phyloP scores from a whole-genome alignment of 1,140 invertebrate species.

The Drosophila leontia region DNA sequence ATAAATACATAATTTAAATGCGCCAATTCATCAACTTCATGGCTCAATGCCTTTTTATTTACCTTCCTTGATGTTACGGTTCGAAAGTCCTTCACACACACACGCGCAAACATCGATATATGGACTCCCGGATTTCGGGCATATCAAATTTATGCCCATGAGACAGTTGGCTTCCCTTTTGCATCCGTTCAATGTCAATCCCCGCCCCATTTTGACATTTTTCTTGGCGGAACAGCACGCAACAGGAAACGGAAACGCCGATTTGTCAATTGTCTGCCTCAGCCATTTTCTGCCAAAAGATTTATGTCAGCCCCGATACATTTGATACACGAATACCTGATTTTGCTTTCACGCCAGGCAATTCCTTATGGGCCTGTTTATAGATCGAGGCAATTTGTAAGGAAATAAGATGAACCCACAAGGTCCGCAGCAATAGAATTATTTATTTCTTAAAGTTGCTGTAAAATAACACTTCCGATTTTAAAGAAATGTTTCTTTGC shows the following conservation, averaged over 20 bases:
- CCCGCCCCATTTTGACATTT: slow-evolving; percentile 16
- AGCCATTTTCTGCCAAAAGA: slow-evolving; percentile 29
- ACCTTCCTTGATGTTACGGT: slow-evolving; percentile 39
- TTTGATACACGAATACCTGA: slow-evolving; percentile 38
- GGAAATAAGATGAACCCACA: background rate
- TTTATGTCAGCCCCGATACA: slow-evolving; percentile 44
- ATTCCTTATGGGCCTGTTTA: slow-evolving; percentile 13
- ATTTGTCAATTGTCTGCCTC: slow-evolving; percentile 56
- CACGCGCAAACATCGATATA: slow-evolving; percentile 4
- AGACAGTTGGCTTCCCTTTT: background rate
- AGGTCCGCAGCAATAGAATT: background rate
- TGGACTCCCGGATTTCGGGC: background rate
- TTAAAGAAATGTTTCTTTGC: background rate
- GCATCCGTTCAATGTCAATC: slow-evolving; percentile 38
- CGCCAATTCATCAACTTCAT: slow-evolving; percentile 57
- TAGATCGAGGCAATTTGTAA: slow-evolving; percentile 28
- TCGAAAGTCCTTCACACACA: slow-evolving; percentile 23
- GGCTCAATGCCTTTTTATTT: slow-evolving; percentile 58
- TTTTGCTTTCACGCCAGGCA: slow-evolving; percentile 26
- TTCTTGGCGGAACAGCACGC: slow-evolving; percentile 8
- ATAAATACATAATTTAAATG: slow-evolving; percentile 61
- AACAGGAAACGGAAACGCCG: slow-evolving; percentile 57
- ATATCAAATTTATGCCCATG: slow-evolving; percentile 49
- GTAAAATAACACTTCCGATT: background rate
- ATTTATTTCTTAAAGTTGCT: background rate